Conservation (phyloP, 1,140 invertebrate genomes). For the Drosophila burlai region DNA sequence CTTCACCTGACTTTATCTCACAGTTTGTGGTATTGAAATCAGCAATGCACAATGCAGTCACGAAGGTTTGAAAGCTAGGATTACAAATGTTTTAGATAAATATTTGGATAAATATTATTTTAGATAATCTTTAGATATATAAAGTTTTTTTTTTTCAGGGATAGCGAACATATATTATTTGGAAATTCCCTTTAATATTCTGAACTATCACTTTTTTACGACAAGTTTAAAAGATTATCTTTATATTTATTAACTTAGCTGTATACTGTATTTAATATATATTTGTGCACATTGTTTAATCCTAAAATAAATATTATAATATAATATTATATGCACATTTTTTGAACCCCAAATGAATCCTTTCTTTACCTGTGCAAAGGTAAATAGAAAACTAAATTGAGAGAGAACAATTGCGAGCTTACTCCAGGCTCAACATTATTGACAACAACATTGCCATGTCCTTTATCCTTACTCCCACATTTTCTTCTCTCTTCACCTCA, state of each 20-base stretch:
- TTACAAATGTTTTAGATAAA: background rate
- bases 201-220: too few species aligned
- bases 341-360: background rate
- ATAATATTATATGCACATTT: background rate
- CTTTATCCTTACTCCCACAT: constrained; percentile 1
- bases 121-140: background rate
- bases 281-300: background rate
- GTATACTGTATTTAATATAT: too few species aligned
- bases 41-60: background rate
- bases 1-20: constrained; percentile 32
- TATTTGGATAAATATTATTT: background rate
- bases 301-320: too few species aligned
- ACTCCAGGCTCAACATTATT: constrained; percentile 18
- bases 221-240: too few species aligned
- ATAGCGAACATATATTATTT: too few species aligned
- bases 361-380: background rate
- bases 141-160: background rate
- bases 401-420: background rate
- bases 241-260: too few species aligned
- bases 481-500: background rate
- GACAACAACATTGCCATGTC: constrained; percentile 14
- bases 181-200: too few species aligned
- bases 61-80: background rate
- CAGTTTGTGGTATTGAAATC: constrained; percentile 5
- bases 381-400: background rate